Evolutionary conservation across 2,888 invertebrate genomes (phyloP).

Genomic region (Sturmia bella): DNA sequence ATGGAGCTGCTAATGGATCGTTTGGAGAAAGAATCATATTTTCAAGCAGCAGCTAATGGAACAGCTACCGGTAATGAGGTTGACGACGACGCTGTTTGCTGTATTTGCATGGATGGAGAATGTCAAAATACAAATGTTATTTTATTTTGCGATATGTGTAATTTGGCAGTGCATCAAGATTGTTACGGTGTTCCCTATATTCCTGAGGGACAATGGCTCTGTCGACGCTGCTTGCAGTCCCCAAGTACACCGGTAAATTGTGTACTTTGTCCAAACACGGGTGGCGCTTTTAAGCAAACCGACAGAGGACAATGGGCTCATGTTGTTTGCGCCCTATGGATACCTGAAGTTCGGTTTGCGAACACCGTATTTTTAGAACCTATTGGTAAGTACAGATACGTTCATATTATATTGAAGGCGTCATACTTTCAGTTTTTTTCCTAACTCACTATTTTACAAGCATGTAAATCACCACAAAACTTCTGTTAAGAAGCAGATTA

Average conservation of each 20-base stretch:
- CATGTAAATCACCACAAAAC: no score
- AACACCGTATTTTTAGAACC: conserved; percentile 99
- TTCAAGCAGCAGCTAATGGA: conserved; percentile 89
- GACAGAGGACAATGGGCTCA: conserved; percentile 98
- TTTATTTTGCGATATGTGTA: conserved; percentile 99
- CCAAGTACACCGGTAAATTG: conserved; percentile 98
- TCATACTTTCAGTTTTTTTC: neutral
- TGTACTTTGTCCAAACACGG: conserved; percentile 98
- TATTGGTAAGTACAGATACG: conserved; percentile 84
- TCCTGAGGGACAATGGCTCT: conserved; percentile 98
- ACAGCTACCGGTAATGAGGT: conserved; percentile 90
- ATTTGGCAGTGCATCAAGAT: conserved; percentile 99
- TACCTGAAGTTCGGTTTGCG: conserved; percentile 98
- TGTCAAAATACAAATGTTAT: conserved; percentile 99
- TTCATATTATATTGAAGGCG: neutral
- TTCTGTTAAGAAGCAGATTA: no score
- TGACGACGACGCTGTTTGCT: conserved; percentile 99
- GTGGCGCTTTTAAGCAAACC: conserved; percentile 99
- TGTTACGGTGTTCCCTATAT: conserved; percentile 98
- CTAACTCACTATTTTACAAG: neutral
- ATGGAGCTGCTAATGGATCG: conserved; percentile 98
- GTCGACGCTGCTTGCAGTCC: conserved; percentile 96
- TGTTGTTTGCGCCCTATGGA: conserved; percentile 99
- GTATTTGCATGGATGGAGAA: conserved; percentile 99
- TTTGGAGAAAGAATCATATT: conserved; percentile 98